phyloP scores from a whole-genome alignment of 2,797 vertebrate genomes.

The Rhinoraja longicauda region DNA sequence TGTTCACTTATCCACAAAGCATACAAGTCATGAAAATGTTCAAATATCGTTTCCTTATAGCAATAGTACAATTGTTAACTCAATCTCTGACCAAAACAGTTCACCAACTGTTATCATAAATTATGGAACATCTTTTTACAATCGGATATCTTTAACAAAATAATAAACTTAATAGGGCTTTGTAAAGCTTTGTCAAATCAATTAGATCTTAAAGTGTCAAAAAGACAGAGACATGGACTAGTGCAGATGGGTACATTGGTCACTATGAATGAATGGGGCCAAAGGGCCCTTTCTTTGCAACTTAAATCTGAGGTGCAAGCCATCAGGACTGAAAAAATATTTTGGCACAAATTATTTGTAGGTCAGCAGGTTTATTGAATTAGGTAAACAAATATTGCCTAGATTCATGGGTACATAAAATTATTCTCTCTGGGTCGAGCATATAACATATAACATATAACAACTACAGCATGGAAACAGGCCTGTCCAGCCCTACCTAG shows the following conservation, averaged over 20 bases:
- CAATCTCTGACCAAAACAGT: neutral
- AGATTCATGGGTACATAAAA: neutral
- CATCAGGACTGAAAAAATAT: neutral
- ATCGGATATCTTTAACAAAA: neutral
- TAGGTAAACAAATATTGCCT: neutral
- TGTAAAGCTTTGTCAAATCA: neutral
- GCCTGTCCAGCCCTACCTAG: too few species aligned
- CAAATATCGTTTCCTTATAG: neutral
- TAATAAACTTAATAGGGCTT: neutral
- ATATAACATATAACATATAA: too few species aligned
- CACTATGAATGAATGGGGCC: too few species aligned
- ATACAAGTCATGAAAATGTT: neutral
- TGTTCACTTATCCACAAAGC: neutral
- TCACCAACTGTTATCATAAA: neutral
- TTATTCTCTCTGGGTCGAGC: neutral
- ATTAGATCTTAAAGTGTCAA: neutral
- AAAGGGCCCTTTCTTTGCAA: too few species aligned
- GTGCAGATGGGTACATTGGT: too few species aligned
- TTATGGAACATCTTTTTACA: neutral
- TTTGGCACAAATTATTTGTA: neutral
- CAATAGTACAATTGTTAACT: neutral
- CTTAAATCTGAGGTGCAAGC: neutral
- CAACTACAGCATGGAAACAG: too few species aligned
- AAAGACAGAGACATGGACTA: neutral
- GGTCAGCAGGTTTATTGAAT: neutral